Conservation (phyloP, 2,888 invertebrate genomes). For the Ecliptopera silaceata region DNA sequence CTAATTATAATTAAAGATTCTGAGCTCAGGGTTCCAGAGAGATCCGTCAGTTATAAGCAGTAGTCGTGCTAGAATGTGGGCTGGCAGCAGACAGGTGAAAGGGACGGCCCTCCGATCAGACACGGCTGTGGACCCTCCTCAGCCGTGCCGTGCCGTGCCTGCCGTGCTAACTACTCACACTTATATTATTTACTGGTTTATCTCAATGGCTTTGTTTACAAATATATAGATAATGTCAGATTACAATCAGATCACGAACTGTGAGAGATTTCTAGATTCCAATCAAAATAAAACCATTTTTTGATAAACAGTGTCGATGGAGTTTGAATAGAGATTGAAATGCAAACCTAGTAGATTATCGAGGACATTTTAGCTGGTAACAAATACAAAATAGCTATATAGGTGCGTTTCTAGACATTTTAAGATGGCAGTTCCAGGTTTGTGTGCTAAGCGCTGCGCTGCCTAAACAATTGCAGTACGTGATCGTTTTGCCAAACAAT, state of each 20-base stretch:
- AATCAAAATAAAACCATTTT: too few species aligned
- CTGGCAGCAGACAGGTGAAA: slow-evolving; percentile 57
- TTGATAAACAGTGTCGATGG: too few species aligned
- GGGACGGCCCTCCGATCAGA: slow-evolving; percentile 56
- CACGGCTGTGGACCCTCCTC: slow-evolving; percentile 36
- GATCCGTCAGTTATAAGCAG: too few species aligned
- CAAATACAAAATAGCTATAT: neutral
- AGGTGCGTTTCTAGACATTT: slow-evolving; percentile 14
- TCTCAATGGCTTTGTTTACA: neutral
- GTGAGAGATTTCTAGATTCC: too few species aligned
- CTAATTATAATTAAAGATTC: too few species aligned
- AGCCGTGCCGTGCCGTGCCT: slow-evolving; percentile 5
- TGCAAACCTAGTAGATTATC: too few species aligned
- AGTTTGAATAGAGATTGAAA: too few species aligned
- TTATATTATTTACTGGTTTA: neutral
- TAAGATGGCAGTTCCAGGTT: slow-evolving; percentile 16
- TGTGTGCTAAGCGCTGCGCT: slow-evolving; percentile 13
- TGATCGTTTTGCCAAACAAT: slow-evolving; percentile 20
- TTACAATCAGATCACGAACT: too few species aligned
- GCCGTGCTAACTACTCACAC: neutral
- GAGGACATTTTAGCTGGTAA: neutral
- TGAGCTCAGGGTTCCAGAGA: too few species aligned
- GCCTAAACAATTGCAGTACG: slow-evolving; percentile 19
- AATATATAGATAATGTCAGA: too few species aligned
- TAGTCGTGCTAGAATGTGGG: slow-evolving; percentile 43